Base-by-base conservation (phyloP, 2,113 vertebrate genomes). In the Lethenteron reissneri region DNA sequence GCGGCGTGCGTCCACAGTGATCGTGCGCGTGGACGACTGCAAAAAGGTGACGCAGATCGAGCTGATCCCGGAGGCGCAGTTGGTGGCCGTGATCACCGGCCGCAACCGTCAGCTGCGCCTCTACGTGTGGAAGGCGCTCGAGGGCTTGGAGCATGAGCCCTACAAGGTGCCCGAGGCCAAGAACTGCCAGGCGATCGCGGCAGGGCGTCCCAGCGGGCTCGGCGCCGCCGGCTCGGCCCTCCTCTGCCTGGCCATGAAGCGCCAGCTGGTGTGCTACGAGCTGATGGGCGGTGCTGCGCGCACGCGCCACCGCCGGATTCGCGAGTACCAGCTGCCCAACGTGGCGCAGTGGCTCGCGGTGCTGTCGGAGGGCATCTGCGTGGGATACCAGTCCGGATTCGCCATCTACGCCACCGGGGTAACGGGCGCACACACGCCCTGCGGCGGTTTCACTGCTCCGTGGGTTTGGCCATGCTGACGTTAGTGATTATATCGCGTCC, bases 41-140 rank as follows among this genome's bases (percentile, higher is more conserved):
- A 99, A 99, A 81, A 99, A 96, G 81, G 87, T 97, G 71, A 85
- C 96, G 81, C 90, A 99, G 76, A 85, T 99, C 14, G 90, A 96
- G 78, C 83, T 92, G 69, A 88, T 99, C 72, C 82, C 81, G 2
- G 82, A 81, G 5, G 92, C 96, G 74, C 92, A 96, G 79, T 85
- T 97, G 71, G 83, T 96, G 58, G 91, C 92, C 0, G 91, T 97
- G 70, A 90, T 99, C 82, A 96, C 92, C 1, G 94, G 94, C 75
- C 82, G 92, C 75, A 97, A 99, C 81, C 94, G 92, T 3, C 92
- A 97, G 0, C 89, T 95, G 19, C 88, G 94, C n/a, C 90, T 99
- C 70, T 84, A 91, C 75, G 87, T 90, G 71, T 82, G 85, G 72
- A 81, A 84, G 56, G 88, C 87, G 21, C 79, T 99, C 72, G 94